Base-by-base conservation (phyloP, 2,797 vertebrate genomes). In the Salarias fasciatus region DNA sequence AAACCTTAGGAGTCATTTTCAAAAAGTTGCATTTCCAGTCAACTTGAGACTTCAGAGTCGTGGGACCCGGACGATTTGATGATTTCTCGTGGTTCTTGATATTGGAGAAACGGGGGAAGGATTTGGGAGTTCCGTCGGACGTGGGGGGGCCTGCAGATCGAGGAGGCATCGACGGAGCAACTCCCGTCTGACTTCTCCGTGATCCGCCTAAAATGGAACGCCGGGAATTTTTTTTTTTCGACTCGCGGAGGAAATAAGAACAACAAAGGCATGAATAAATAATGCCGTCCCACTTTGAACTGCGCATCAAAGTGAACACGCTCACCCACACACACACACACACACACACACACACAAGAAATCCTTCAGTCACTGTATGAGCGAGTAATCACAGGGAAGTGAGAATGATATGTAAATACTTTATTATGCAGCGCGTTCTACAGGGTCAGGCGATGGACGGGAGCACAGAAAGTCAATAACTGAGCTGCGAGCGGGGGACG, bases 201-300 rank as follows among this genome's bases (percentile, higher is more conserved):
- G 79, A 89, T 83, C 83, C 45, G 75, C 79, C 76, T 75, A 74
- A 87, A 88, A 88, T 83, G 81, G 83, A 86, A 87, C 66, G 71
- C 53, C 84, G 76, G 79, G 85, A 90, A 83, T 79, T 83, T 42
- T 69, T 55, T 62, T 79, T 83, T 42, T 69, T 55, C 62, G 70
- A 86, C 87, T 86, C 68, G 31, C 79, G 44, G 74, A 85, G 83
- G 80, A 87, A 90, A 89, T 89, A 89, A 90, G 83, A 89, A 92
- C 86, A 90, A 91, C 89, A 91, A 88, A 90, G 84, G 85, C 88
- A 90, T 90, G 88, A 90, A 92, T 91, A 92, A 93, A 88, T 91
- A 91, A 93, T 85, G 77, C 63, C 79, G 75, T 80, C 84, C 83
- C 48, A 89, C 90, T 92, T 91, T 91, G 87, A 93, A 92, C 88